Percentiles rank a stretch among this genome's conserved stretches.
Evolutionary conservation across 2,113 vertebrate genomes (phyloP).

Genomic region (Deroptyus accipitrinus): DNA sequence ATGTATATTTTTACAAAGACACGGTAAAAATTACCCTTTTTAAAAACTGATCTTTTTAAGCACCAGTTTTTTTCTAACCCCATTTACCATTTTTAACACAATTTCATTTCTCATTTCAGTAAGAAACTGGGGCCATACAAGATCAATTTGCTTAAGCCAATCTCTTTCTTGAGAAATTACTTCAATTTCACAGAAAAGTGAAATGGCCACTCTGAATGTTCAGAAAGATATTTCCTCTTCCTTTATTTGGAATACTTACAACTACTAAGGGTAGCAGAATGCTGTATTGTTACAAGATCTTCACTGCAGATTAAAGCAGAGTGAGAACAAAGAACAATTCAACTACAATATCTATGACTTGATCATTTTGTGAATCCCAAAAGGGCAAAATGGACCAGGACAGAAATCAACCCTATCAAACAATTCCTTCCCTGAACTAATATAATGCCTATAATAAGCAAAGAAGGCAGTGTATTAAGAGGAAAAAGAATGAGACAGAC

Average conservation of each 20-base stretch:
- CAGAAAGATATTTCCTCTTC: not conserved
- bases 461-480: not conserved
- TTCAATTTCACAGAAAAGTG: not conserved
- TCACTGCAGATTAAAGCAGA: not conserved
- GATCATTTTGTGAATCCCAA: not conserved
- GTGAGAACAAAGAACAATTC: not conserved
- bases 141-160: not conserved
- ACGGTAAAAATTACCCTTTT: not conserved
- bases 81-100: not conserved
- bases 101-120: not conserved
- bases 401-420: not conserved
- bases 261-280: not conserved
- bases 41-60: not conserved
- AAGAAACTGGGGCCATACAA: not conserved
- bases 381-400: not conserved
- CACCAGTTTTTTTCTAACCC: not conserved
- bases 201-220: not conserved
- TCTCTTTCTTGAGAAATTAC: not conserved
- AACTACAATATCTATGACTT: not conserved
- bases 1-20: not conserved
- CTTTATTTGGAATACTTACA: not conserved
- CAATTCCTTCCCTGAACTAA: not conserved
- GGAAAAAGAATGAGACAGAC: not conserved
- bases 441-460: not conserved
- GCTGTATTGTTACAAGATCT: not conserved